Conservation (phyloP, 2,797 vertebrate species). For the Cercopithecus petaurista region DNA sequence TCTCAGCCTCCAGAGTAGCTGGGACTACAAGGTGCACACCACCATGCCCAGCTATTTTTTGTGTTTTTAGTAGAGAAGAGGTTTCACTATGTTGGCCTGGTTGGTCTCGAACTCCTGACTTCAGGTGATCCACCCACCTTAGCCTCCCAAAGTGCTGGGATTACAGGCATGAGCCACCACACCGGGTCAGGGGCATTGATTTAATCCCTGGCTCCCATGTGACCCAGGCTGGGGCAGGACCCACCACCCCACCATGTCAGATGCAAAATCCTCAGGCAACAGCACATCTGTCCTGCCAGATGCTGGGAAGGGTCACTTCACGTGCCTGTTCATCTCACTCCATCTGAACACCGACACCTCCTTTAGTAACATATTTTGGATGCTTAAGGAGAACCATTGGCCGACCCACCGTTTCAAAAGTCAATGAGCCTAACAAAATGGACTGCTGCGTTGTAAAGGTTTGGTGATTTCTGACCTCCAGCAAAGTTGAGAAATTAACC, state of each 20-base stretch:
- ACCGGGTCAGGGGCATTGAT: accelerated
- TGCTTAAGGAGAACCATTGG: neutral
- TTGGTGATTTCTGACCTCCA: neutral
- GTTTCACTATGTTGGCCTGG: too few species aligned
- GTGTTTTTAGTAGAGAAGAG: too few species aligned
- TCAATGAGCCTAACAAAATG: neutral
- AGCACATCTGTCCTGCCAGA: neutral
- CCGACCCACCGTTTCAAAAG: neutral
- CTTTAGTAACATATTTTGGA: too few species aligned
- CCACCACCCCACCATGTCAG: accelerated
- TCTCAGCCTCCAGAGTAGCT: too few species aligned
- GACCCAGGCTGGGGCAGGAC: neutral
- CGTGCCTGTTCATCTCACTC: neutral
- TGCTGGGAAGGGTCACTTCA: accelerated
- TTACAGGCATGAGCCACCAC: too few species aligned
- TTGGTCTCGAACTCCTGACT: too few species aligned
- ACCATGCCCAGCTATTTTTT: too few species aligned
- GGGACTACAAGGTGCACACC: too few species aligned
- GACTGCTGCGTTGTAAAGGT: neutral
- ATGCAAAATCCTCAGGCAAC: neutral
- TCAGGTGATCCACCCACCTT: too few species aligned
- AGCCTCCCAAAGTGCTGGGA: too few species aligned
- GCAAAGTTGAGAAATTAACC: neutral
- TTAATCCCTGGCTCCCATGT: neutral
- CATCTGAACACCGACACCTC: neutral